Base-by-base conservation (phyloP, 2,797 vertebrate genomes). In the Poeciliopsis turneri region DNA sequence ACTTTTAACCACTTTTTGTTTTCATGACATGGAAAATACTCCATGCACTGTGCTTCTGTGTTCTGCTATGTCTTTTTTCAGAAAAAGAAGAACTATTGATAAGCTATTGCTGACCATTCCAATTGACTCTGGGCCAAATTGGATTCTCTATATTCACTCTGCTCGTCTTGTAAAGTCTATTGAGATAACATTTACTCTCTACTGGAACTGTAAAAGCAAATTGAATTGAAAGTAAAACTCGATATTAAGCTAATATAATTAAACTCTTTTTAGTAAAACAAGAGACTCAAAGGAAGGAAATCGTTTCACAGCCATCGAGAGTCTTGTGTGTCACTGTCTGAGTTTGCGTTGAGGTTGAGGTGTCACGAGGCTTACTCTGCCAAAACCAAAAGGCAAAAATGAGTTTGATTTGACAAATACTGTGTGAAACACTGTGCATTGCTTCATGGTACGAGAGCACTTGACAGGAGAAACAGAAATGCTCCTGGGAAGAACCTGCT, bases 351-450 rank as follows among this genome's bases (percentile, higher is more conserved):
- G 81, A 82, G 84, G 83, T 81, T 86, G 87, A 89, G 87, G 89
- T 92, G 86, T 82, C 86, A 83, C 76, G 74, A 83, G 79, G 80
- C 70, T 78, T 83, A 45, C 72, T 83, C 82, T 90, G 91, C 87
- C 88, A 93, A 84, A 68, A 85, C 84, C 78, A 85, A 93, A 91
- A 82, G 76, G 79, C 81, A 87, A 79, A 93, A 92, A 93, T 82
- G 77, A 86, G 87, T 90, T 93, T 79, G 82, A 72, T 74, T 73
- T 81, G 87, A 93, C 88, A 88, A 85, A 90, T 82, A 85, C 81
- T 77, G 43, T 61, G 82, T 76, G 75, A 88, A 89, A 77, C 43
- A 76, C 84, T 82, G 45, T 45, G 66, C 33, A 72, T 69, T 16
- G 53, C 69, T 75, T 57, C n/a, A 80, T 82, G 81, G 79, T 80